Conservation (phyloP, 2,797 vertebrate species). For the Hirundo rustica region DNA sequence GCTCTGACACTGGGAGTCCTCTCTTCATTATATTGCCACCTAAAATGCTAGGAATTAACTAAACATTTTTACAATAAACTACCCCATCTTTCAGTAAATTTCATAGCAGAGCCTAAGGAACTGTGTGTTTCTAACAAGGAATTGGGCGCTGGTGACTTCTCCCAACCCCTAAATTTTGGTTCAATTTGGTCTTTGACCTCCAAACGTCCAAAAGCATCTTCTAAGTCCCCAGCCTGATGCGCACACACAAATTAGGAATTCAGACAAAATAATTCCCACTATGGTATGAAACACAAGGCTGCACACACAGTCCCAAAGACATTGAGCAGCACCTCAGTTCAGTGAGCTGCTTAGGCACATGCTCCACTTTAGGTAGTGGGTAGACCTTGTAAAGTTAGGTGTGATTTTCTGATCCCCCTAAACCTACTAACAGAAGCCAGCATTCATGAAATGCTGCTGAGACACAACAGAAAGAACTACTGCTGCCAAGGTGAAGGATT, state of each 20-base stretch:
- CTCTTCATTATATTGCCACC: neutral
- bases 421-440: neutral
- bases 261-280: neutral
- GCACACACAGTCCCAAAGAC: neutral
- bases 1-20: neutral
- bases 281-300: neutral
- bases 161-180: neutral
- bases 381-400: neutral
- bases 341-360: neutral
- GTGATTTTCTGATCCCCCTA: neutral
- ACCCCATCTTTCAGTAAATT: neutral
- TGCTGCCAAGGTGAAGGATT: neutral
- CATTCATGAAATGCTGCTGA: neutral
- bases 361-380: neutral
- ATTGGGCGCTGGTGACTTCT: neutral
- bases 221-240: neutral
- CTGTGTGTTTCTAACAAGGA: neutral
- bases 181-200: neutral
- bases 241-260: neutral
- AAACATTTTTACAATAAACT: neutral
- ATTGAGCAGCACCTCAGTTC: neutral
- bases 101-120: neutral
- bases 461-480: neutral
- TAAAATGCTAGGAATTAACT: neutral
- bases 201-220: neutral